These are phyloP conservation scores for Anguilla pacifica DNA, from an alignment of 2,797 vertebrate species.

Conservation along the genomic window DNA sequence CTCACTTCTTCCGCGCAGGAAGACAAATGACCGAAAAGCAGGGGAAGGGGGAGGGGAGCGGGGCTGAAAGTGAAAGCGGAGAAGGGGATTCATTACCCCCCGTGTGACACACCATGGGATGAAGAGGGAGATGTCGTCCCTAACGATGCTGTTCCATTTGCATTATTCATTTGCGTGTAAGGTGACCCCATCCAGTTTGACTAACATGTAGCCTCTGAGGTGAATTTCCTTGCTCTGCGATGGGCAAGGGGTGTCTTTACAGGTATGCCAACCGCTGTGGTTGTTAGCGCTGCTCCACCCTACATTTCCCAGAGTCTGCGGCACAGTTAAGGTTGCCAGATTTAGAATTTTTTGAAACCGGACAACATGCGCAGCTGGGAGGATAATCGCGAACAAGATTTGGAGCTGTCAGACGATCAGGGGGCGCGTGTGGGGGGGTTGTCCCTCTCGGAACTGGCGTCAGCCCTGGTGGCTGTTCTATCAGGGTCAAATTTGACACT, in stretches of 20 bases:
- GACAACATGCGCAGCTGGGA: too few relatives aligned
- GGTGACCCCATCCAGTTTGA: not conserved
- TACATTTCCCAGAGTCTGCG: not conserved
- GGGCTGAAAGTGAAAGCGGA: too few relatives aligned
- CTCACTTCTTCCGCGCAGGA: not conserved
- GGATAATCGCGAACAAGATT: too few relatives aligned
- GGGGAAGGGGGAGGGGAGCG: not conserved
- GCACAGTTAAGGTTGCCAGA: too few relatives aligned
- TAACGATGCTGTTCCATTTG: slow-evolving; percentile 26
- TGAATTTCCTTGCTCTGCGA: not conserved
- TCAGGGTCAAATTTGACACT: too few relatives aligned
- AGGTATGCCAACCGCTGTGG: not conserved
- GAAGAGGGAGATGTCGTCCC: not conserved
- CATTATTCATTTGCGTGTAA: not conserved
- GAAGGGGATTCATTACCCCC: slow-evolving; percentile 21
- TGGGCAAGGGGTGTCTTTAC: not conserved
- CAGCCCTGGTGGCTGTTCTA: too few relatives aligned
- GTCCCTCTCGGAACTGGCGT: too few relatives aligned
- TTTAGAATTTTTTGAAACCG: too few relatives aligned
- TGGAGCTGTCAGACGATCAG: too few relatives aligned
- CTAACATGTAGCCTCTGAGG: not conserved
- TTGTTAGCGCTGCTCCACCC: not conserved
- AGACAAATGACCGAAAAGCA: not conserved
- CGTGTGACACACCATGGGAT: slow-evolving; percentile 4
- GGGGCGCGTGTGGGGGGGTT: too few relatives aligned